A percentile compares a stretch with the other conserved stretches of the same genome.
Evolutionary conservation across 1,140 invertebrate species (phyloP).

Genomic region (Musca domestica): DNA sequence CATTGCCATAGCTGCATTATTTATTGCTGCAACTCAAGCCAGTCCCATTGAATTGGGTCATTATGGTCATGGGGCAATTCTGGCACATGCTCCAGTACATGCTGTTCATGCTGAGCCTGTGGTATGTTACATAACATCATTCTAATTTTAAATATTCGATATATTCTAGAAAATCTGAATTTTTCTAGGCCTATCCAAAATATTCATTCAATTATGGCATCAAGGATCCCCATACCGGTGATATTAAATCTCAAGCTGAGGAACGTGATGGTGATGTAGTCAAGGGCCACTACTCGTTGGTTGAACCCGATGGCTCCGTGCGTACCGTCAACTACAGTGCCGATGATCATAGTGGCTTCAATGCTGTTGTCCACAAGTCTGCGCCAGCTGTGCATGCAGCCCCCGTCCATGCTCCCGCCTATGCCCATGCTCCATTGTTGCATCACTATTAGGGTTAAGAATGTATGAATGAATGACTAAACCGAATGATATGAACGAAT

Average conservation of each 20-base stretch:
- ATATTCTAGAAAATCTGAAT: not conserved
- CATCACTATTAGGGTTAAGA: conserved; percentile 23
- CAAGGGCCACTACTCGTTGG: conserved; percentile 61
- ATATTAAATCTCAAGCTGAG: conserved; percentile 65
- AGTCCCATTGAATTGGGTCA: conserved; percentile 51
- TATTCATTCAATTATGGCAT: conserved; percentile 60
- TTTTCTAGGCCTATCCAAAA: conserved; percentile 54
- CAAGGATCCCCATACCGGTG: conserved; percentile 61
- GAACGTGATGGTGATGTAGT: conserved; percentile 61
- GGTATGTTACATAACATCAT: conserved; percentile 23
- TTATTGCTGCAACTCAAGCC: conserved; percentile 47
- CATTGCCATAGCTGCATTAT: conserved; percentile 45
- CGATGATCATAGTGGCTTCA: conserved; percentile 66
- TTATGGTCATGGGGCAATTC: conserved; percentile 37
- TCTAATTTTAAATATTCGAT: not conserved
- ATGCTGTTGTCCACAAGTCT: conserved; percentile 57
- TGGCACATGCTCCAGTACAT: conserved; percentile 39
- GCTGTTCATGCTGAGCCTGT: conserved; percentile 45
- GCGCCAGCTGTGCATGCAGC: conserved; percentile 47
- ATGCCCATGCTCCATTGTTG: conserved; percentile 22
- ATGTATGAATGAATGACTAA: not conserved
- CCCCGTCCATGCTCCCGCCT: conserved; percentile 42
- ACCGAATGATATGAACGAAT: not conserved
- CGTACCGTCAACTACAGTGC: conserved; percentile 68
- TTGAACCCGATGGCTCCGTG: conserved; percentile 62